These are phyloP conservation scores for Acronicta aceris DNA, from an alignment of 2,888 invertebrate species.

Conservation along the genomic window DNA sequence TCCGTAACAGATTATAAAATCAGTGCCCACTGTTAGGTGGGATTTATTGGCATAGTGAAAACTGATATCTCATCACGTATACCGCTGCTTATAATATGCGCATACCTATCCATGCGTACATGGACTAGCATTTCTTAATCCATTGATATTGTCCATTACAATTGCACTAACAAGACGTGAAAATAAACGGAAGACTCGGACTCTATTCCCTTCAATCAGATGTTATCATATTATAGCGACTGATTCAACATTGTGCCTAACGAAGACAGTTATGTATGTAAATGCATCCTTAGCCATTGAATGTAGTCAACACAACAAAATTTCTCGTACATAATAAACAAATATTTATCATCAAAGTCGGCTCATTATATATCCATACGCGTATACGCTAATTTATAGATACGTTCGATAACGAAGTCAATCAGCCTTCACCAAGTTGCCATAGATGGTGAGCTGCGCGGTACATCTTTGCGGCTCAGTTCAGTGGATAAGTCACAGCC, in stretches of 20 bases:
- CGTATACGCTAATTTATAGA: conserved; percentile 69
- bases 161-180: conserved; percentile 76
- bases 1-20: conserved; percentile 13
- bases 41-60: too few species aligned
- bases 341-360: conserved; percentile 56
- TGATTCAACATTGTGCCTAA: conserved; percentile 65
- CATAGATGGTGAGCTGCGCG: conserved; percentile 70
- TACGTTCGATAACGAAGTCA: conserved; percentile 77
- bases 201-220: conserved; percentile 67
- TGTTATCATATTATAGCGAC: conserved; percentile 60
- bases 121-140: conserved; percentile 35
- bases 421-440: conserved; percentile 75
- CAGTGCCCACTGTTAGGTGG: not conserved
- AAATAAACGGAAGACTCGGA: conserved; percentile 70
- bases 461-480: conserved; percentile 76
- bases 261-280: conserved; percentile 58
- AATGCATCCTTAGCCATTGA: conserved; percentile 49
- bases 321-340: conserved; percentile 43
- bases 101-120: not conserved
- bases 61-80: too few species aligned
- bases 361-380: conserved; percentile 63
- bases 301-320: conserved; percentile 50
- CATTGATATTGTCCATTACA: conserved; percentile 65
- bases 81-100: too few species aligned
- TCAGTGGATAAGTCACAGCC: conserved; percentile 80